Base-by-base conservation (phyloP, 2,113 vertebrate genomes). In the Apodemus sylvaticus region DNA sequence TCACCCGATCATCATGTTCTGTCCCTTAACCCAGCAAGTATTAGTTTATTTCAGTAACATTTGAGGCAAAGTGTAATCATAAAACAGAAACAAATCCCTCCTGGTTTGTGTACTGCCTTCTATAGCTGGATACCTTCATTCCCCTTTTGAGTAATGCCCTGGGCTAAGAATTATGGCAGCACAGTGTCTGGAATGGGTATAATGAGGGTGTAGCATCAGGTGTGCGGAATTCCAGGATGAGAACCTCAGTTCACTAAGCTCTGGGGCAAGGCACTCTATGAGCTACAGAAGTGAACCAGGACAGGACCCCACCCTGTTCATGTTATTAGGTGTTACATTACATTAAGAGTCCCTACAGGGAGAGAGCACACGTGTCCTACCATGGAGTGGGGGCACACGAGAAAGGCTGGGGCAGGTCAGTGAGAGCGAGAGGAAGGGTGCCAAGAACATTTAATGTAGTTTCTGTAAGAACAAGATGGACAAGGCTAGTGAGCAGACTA, bases 31-130 rank as follows among this genome's bases (percentile, higher is more conserved):
- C 60, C 86, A 77, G 58, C 64, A 94, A 92, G 81, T 42, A 51
- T 68, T 66, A 71, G 11, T 60, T 97, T 85, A 81, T 81, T 92
- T 96, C 85, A 96, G 79, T 89, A 91, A 94, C 8, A 73, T 60
- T 89, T 77, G 68, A 78, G 36, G 73, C 53, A 74, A 78, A 94
- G 81, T 62, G 42, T 96, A 88, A 97, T 83, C 36, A 82, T 60
- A 29, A 82, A 64, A 79, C 24, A 51, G 64, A 78, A 53, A 70
- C n/a, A 82, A 78, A 60, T 71, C 36, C n/a, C 66, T 89, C 31
- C 34, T 82, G 3, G 29, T 77, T 48, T 89, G 70, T 31, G 34
- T 10, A 34, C 82, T 71, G 88, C 81, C 36, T 85, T 89, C 89
- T 71, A 31, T 19, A 95, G 60, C 53, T 60, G 26, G 45, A 86